Conservation (phyloP, 2,888 invertebrate genomes). For the Lucinisca nassula region DNA sequence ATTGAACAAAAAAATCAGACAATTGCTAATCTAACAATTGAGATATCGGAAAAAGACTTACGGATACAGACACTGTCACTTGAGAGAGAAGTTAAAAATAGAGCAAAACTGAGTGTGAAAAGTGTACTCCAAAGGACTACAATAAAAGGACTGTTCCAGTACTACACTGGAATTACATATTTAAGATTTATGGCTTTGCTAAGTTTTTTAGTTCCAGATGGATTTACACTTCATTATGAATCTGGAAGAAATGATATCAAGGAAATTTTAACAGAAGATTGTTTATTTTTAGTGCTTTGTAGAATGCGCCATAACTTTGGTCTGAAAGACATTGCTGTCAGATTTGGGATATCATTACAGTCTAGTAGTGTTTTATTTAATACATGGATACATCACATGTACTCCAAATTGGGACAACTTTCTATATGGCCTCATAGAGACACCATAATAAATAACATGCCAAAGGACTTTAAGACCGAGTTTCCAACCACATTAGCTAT, state of each 20-base stretch:
- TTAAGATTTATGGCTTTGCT: no score
- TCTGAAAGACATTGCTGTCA: slow-evolving; percentile 26
- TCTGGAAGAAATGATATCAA: background rate
- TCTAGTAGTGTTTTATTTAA: slow-evolving; percentile 26
- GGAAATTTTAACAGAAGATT: background rate
- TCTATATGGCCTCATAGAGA: slow-evolving; percentile 53
- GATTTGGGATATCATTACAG: slow-evolving; percentile 28
- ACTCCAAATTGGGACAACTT: slow-evolving; percentile 33
- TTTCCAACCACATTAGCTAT: slow-evolving; percentile 49
- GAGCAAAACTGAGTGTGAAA: slow-evolving; percentile 15
- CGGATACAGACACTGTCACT: background rate
- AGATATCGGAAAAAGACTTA: background rate
- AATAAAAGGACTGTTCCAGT: no score
- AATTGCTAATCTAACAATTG: background rate
- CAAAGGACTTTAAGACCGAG: slow-evolving; percentile 37
- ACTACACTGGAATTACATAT: no score
- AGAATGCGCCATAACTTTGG: slow-evolving; percentile 22
- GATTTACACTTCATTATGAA: background rate
- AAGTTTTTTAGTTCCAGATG: background rate
- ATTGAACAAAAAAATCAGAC: background rate
- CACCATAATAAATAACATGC: slow-evolving; percentile 52
- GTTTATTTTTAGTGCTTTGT: slow-evolving; percentile 18
- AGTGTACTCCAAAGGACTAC: no score
- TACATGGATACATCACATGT: slow-evolving; percentile 35
- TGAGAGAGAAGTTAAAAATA: background rate